Conservation (phyloP, 1,140 invertebrate genomes). For the Magallana angulata region DNA sequence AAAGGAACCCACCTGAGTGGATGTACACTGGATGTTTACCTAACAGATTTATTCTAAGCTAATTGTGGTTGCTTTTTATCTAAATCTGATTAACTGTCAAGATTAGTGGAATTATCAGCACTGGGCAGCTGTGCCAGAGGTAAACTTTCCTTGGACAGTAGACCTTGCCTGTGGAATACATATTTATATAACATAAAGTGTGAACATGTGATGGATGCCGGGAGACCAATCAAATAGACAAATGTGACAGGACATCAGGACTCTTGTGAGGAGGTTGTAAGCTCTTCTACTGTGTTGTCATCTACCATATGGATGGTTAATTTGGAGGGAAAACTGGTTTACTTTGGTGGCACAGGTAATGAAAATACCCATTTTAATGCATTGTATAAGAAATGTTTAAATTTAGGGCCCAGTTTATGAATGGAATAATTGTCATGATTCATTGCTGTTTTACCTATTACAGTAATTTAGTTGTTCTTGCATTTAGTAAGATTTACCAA, state of each 20-base stretch:
- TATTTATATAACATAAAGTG: neutral
- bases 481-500: neutral
- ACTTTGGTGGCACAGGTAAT: conserved; percentile 11
- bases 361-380: neutral
- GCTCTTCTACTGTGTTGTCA: conserved; percentile 15
- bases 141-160: conserved; percentile 13
- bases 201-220: conserved; percentile 12
- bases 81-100: conserved; percentile 28
- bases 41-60: neutral
- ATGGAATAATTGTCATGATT: neutral
- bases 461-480: neutral
- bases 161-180: neutral
- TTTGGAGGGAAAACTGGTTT: conserved; percentile 24
- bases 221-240: conserved; percentile 22
- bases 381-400: neutral
- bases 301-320: conserved; percentile 32
- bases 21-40: conserved; percentile 8
- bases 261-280: conserved; percentile 1
- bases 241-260: conserved; percentile 19
- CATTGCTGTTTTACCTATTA: neutral
- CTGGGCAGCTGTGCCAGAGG: neutral
- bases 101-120: conserved; percentile 23
- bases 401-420: conserved; percentile 1
- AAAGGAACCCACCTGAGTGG: conserved; percentile 19
- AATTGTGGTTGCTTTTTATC: conserved; percentile 13